Base-by-base conservation (phyloP, 2,797 vertebrate genomes). In the Mus spretus region DNA sequence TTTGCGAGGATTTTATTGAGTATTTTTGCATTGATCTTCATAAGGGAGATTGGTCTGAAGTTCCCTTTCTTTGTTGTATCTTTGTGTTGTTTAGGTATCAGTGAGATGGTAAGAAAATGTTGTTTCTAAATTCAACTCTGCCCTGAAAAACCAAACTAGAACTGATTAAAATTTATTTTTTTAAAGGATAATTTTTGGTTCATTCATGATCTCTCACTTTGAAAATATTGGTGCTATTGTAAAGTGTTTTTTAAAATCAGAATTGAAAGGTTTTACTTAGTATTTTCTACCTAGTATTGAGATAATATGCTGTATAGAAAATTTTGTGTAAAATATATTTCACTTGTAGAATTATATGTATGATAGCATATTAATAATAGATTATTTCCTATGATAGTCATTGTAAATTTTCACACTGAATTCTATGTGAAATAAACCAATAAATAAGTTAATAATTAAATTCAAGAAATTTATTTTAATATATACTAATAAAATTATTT, bases 51-150 rank as follows among this genome's bases (percentile, higher is more conserved):
- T 57, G 15, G 55, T 57, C 55, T 57, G 15, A 57, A 57, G 14
- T 57, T 57, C 55, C 17, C 55, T 57, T 17, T 57, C 14, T 57
- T 57, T 57, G 55, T 57, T 57, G 15, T 15, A 3, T 17, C 15
- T 57, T 57, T 57, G 55, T 17, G 4, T 17, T 15, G 55, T 17
- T 57, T 57, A 17, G 55, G 55, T 57, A 4, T 57, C 17, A 57
- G 55, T 85, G 65, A 67, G 19, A 2, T 53, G 74, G 89, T 59
- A 1, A 77, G 90, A 95, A 7, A 0, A 57, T 75, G 61, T 87
- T 87, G n/a, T 93, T 24, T 77, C 80, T 94, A 77, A 26, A 3
- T 37, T 79, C 7, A 63, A 37, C 11, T 94, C 15, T 81, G 96
- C 6, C 13, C 15, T 81, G n/a, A 40, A 94, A 93, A 81, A 72